Conservation (phyloP, 1,140 invertebrate species). For the Drosophila ananassae region DNA sequence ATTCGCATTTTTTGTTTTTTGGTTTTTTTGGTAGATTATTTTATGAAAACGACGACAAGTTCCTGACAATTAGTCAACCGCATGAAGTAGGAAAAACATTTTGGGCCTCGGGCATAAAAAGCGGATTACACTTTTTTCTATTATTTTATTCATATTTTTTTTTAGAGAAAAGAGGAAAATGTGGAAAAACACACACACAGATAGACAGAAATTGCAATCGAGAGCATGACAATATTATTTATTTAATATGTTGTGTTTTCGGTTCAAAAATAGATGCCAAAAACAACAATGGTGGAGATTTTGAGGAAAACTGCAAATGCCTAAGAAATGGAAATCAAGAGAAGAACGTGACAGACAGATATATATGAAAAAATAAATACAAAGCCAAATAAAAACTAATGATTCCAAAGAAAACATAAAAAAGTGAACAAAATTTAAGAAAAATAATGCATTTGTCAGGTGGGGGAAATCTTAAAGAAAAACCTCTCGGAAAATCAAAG, state of each 20-base stretch:
- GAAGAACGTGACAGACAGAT: conserved; percentile 39
- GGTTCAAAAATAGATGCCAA: conserved; percentile 29
- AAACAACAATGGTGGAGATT: neutral
- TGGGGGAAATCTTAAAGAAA: conserved; percentile 25
- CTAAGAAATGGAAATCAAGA: conserved; percentile 43
- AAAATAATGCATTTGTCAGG: conserved; percentile 68
- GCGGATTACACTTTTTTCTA: conserved; percentile 22
- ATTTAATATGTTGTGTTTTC: conserved; percentile 37
- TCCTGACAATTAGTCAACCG: conserved; percentile 32
- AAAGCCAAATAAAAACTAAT: conserved; percentile 30
- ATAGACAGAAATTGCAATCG: conserved; percentile 24
- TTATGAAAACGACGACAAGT: conserved; percentile 9
- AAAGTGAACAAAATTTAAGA: conserved; percentile 22
- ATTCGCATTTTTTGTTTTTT: neutral
- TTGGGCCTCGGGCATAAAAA: conserved; percentile 19
- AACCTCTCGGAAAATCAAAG: conserved; percentile 6
- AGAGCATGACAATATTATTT: conserved; percentile 37
- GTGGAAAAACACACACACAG: conserved; percentile 1
- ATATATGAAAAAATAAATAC: neutral
- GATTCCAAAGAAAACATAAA: conserved; percentile 29
- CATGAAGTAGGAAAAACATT: conserved; percentile 32
- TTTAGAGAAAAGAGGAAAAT: neutral
- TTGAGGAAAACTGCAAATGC: neutral
- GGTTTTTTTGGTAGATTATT: neutral
- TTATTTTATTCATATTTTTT: too few relatives aligned